Conservation (phyloP, 2,797 vertebrate genomes). For the Triplophysa bombifrons region DNA sequence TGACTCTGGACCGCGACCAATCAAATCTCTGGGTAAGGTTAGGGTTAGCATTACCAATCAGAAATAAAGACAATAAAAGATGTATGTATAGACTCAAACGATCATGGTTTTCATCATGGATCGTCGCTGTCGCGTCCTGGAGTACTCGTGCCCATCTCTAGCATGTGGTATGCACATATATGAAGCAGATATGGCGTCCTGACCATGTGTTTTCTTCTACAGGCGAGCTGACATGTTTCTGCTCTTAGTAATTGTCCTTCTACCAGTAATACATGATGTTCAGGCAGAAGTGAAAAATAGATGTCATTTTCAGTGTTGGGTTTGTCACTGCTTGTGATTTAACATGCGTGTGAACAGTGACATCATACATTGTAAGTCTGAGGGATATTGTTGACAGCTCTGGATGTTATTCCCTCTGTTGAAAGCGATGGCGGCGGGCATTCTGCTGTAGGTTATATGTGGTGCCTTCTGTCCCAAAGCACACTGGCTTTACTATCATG, state of each 20-base stretch:
- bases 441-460: slow-evolving; percentile 14
- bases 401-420: not conserved
- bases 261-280: not conserved
- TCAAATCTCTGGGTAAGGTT: too few species aligned
- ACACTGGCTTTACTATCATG: not conserved
- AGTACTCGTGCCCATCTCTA: too few species aligned
- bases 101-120: too few species aligned
- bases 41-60: too few species aligned
- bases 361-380: not conserved
- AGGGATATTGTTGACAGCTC: not conserved
- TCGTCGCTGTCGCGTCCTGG: too few species aligned
- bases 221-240: not conserved
- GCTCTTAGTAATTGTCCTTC: not conserved
- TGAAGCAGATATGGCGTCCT: not conserved
- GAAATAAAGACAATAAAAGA: too few species aligned
- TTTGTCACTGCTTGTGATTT: not conserved
- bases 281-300: not conserved
- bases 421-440: not conserved
- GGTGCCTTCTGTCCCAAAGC: not conserved
- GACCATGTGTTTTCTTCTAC: not conserved
- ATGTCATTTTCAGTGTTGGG: not conserved
- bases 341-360: not conserved
- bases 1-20: too few species aligned
- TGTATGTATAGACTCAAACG: too few species aligned
- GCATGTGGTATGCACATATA: too few species aligned